Evolutionary conservation across 2,888 invertebrate genomes (phyloP).

Genomic region (Conistra vaccinii): DNA sequence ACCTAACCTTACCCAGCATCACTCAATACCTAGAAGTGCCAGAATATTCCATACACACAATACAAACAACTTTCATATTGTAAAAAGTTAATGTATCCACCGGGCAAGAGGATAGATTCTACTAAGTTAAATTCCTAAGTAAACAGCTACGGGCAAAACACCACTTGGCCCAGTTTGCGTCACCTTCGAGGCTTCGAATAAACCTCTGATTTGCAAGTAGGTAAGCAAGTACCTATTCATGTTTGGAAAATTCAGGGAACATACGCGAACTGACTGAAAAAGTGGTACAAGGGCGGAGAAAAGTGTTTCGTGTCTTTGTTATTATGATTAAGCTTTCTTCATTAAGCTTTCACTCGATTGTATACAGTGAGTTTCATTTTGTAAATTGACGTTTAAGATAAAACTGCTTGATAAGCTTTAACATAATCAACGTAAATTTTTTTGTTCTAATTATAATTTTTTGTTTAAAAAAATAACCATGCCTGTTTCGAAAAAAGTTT

Average conservation of each 20-base stretch:
- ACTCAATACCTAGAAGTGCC: not conserved
- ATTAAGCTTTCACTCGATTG: not conserved
- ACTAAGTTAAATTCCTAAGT: constrained; percentile 18
- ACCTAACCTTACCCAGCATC: not conserved
- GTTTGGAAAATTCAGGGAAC: constrained; percentile 36
- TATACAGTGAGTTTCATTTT: not conserved
- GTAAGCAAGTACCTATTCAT: constrained; percentile 32
- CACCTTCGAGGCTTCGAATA: constrained; percentile 60
- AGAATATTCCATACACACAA: not conserved
- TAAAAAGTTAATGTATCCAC: not conserved
- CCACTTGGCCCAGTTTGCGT: constrained; percentile 62
- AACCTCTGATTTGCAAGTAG: constrained; percentile 53
- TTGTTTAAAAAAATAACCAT: not conserved
- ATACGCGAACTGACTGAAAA: constrained; percentile 30
- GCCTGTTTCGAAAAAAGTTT: not conserved
- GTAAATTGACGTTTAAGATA: not conserved
- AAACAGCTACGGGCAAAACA: constrained; percentile 33
- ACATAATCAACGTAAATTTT: not conserved
- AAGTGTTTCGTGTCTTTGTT: constrained; percentile 25
- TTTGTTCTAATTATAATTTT: not conserved
- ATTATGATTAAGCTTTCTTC: not conserved
- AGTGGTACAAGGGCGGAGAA: constrained; percentile 51
- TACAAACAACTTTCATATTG: constrained; percentile 2
- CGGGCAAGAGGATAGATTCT: not conserved
- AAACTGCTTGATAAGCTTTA: not conserved